Percentiles rank a stretch among this genome's conserved stretches.
phyloP scores from a whole-genome alignment of 2,888 invertebrate genomes.

The Perizoma affinitatum region DNA sequence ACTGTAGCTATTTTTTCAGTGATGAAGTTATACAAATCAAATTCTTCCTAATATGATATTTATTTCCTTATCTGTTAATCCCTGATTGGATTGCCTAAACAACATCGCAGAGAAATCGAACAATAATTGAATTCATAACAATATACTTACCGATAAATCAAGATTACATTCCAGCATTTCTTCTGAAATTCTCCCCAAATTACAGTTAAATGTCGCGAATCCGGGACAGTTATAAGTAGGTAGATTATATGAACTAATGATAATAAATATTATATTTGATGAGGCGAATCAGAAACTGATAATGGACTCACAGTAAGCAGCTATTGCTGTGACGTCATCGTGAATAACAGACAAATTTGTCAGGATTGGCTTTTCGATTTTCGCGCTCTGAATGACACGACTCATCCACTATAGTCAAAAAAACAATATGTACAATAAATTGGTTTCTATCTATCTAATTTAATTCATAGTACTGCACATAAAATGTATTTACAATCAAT shows the following conservation, averaged over 20 bases:
- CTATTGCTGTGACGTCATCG: conserved; percentile 9
- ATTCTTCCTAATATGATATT: no score
- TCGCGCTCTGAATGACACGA: no score
- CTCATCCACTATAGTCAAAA: no score
- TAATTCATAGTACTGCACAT: no score
- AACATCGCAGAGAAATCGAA: conserved; percentile 1
- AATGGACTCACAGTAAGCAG: conserved; percentile 1
- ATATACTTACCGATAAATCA: conserved; percentile 1
- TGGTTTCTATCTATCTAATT: no score
- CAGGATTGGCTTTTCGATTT: no score
- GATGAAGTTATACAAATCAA: no score
- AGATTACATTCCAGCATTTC: conserved; percentile 21
- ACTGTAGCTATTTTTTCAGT: no score
- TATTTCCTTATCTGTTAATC: neutral
- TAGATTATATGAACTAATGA: conserved; percentile 35
- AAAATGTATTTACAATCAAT: no score
- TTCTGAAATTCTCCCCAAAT: conserved; percentile 28
- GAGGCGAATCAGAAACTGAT: conserved; percentile 32
- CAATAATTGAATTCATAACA: conserved; percentile 16
- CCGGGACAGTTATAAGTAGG: conserved; percentile 31
- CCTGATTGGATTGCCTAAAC: neutral
- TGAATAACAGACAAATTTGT: neutral
- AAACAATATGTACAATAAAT: no score
- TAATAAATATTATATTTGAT: conserved; percentile 39
- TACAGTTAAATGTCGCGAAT: conserved; percentile 36